phyloP scores from a whole-genome alignment of 2,797 vertebrate species.

The Monodelphis domestica region DNA sequence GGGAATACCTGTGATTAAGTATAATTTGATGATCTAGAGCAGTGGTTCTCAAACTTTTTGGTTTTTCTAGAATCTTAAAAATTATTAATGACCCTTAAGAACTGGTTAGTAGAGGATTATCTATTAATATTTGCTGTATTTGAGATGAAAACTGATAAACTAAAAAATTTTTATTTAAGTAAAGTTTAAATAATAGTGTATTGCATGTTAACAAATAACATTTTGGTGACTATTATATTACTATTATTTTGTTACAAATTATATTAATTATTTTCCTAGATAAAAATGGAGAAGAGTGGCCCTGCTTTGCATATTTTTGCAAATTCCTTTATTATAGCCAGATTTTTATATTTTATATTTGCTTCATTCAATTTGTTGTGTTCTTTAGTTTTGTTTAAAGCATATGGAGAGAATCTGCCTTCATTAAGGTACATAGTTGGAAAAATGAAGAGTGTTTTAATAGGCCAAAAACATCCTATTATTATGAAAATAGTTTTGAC shows the following conservation, averaged over 20 bases:
- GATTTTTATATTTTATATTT: neutral
- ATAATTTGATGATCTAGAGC: neutral
- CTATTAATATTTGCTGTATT: neutral
- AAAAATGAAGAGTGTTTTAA: neutral
- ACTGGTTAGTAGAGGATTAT: neutral
- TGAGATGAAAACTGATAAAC: neutral
- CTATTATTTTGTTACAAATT: too few species aligned
- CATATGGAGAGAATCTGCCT: neutral
- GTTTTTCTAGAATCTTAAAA: neutral
- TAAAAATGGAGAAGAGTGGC: neutral
- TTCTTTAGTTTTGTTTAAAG: neutral
- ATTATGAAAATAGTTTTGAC: neutral
- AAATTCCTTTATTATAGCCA: neutral
- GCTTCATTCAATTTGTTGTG: neutral
- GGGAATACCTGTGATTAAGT: slow-evolving; percentile 11
- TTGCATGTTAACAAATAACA: neutral
- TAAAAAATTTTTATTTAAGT: neutral
- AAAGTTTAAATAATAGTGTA: neutral
- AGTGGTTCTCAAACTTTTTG: neutral
- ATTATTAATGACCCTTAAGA: neutral
- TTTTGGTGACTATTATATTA: neutral
- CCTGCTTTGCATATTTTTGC: neutral
- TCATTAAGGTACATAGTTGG: neutral
- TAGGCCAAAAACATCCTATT: neutral
- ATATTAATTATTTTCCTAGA: too few species aligned